phyloP scores from a whole-genome alignment of 2,797 vertebrate genomes.

The Philypnodon macrostomus region DNA sequence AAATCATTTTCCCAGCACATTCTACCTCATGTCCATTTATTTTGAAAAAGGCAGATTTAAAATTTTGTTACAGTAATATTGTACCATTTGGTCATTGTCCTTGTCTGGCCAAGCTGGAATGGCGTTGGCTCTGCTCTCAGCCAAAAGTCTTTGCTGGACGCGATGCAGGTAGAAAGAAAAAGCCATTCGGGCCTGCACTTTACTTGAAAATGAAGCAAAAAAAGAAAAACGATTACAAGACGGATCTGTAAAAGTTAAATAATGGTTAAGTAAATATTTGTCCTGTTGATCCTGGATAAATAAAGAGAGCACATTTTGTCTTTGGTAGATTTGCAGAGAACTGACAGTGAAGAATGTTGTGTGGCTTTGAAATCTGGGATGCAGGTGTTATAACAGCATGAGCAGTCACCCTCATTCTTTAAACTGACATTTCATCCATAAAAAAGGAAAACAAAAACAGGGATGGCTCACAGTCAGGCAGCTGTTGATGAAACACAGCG shows the following conservation, averaged over 20 bases:
- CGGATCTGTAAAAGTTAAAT: slow-evolving; percentile 8
- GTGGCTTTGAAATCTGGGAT: slow-evolving; percentile 25
- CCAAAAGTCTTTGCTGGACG: slow-evolving; percentile 86
- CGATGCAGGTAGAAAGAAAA: slow-evolving; percentile 93
- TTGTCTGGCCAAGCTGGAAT: slow-evolving; percentile 81
- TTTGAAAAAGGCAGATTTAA: slow-evolving; percentile 28
- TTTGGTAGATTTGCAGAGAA: slow-evolving; percentile 14
- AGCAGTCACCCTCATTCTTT: slow-evolving; percentile 29
- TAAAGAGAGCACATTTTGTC: slow-evolving; percentile 11
- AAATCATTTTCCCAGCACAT: slow-evolving; percentile 39
- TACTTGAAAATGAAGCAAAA: slow-evolving; percentile 72
- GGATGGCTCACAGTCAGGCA: slow-evolving; percentile 46
- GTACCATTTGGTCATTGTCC: slow-evolving; percentile 93
- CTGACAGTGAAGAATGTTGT: slow-evolving; percentile 16
- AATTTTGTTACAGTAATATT: slow-evolving; percentile 16
- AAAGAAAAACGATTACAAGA: slow-evolving; percentile 9
- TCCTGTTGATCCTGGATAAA: slow-evolving; percentile 16
- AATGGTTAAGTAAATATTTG: slow-evolving; percentile 6
- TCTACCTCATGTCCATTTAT: slow-evolving; percentile 27
- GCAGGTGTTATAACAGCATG: slow-evolving; percentile 30
- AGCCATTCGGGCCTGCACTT: slow-evolving; percentile 90
- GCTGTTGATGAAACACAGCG: slow-evolving; percentile 38
- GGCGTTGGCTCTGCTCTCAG: slow-evolving; percentile 75
- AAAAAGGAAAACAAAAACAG: slow-evolving; percentile 46
- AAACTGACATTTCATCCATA: slow-evolving; percentile 28